Conservation (phyloP, 2,888 invertebrate genomes). For the Mimas tiliae region DNA sequence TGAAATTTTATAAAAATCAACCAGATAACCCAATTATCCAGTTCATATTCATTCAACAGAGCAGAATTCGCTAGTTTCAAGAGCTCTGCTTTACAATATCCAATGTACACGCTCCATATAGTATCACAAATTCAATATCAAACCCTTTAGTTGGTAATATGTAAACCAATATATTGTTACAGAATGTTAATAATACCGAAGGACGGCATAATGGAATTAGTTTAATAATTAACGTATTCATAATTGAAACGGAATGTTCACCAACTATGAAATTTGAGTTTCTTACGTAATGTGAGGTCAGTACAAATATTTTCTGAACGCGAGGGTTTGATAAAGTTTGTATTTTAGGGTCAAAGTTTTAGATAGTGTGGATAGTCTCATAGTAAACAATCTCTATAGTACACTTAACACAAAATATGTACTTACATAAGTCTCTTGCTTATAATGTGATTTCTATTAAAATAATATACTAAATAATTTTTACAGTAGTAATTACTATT, state of each 20-base stretch:
- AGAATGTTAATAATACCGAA: slow-evolving; percentile 41
- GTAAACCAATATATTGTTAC: slow-evolving; percentile 53
- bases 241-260: slow-evolving; percentile 59
- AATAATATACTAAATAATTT: too few relatives aligned
- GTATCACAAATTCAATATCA: slow-evolving; percentile 18
- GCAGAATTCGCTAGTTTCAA: not conserved
- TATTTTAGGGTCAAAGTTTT: slow-evolving; percentile 44
- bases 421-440: too few relatives aligned
- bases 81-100: not conserved
- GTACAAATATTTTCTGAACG: slow-evolving; percentile 41
- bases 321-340: slow-evolving; percentile 44
- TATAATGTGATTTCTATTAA: too few relatives aligned
- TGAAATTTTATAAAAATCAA: too few relatives aligned
- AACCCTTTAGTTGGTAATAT: slow-evolving; percentile 18
- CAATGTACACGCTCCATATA: not conserved
- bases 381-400: not conserved
- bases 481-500: too few relatives aligned
- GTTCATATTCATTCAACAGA: not conserved
- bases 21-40: not conserved
- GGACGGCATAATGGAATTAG: slow-evolving; percentile 67
- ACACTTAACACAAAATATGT: not conserved
- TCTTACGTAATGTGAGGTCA: slow-evolving; percentile 42
- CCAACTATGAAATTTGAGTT: slow-evolving; percentile 63
- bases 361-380: slow-evolving; percentile 25
- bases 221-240: slow-evolving; percentile 68